Evolutionary conservation across 2,113 vertebrate genomes (phyloP), one percentile per base, ranked within the genome.

Genomic region (Narcine bancroftii): DNA sequence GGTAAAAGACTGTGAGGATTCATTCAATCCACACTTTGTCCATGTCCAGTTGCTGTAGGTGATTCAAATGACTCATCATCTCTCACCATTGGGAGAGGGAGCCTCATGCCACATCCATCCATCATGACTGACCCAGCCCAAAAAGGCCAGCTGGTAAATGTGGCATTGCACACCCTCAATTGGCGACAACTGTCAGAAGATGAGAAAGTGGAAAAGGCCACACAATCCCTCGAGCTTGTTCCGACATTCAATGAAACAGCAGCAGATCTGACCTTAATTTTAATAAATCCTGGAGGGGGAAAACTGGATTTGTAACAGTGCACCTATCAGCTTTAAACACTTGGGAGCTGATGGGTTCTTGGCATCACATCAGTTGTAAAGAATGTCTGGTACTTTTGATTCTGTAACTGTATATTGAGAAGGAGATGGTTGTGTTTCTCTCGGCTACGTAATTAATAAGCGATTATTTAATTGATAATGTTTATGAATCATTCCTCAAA

Each of bases 381-480:
- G 47, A 83, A n/a, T n/a, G 47, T 24, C 50, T 83, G 79, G 2
- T 56, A 10, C 6, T 83, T 6, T 5, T n/a, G 50, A 56, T 83
- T 83, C 29, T 83, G 33, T 11, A 83, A 56, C 50, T 15, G 50
- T 11, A 83, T 11, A 33, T 83, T 83, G 29, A 33, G 29, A 56
- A 83, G 26, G 47, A 53, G 15, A 1, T 33, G 79, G 33, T 10
- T 17, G 47, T 53, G 79, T 4, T 6, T 33, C 47, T 53, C 79
- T 29, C 15, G 50, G 29, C 33, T 83, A 83, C 33, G n/a, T 56
- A 53, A 83, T 53, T 83, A 83, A 83, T 50, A 83, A 6, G 50
- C 11, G 47, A 83, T 56, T n/a, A 56, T 56, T 83, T 83, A 83
- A 81, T 81, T 81, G 77, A n/a, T 83, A 83, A 83, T 83, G 29